Conservation (phyloP, 2,888 invertebrate species). For the Julus scanicus region DNA sequence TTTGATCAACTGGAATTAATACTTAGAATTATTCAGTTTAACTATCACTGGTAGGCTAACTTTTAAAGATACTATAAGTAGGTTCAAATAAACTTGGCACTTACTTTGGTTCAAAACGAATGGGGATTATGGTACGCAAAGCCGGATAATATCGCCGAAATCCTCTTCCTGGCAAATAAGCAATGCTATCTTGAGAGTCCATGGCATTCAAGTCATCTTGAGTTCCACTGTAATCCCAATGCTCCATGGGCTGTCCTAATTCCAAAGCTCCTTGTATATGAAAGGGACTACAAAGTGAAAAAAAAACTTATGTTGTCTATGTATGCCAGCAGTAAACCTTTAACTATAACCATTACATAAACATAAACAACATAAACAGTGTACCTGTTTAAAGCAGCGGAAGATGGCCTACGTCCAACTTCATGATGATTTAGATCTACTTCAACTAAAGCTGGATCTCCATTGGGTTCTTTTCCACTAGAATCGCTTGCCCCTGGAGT, state of each 20-base stretch:
- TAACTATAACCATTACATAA: neutral
- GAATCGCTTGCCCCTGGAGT: slow-evolving; percentile 15
- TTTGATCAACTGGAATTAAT: neutral
- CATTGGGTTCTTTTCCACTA: neutral
- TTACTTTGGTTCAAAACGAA: slow-evolving; percentile 51
- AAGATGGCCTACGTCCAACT: slow-evolving; percentile 48
- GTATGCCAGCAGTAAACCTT: neutral
- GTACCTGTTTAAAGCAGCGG: slow-evolving; percentile 51
- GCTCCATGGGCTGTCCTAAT: slow-evolving; percentile 41
- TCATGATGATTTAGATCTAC: slow-evolving; percentile 40
- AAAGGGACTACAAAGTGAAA: slow-evolving; percentile 50
- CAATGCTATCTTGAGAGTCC: slow-evolving; percentile 41
- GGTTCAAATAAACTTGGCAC: neutral
- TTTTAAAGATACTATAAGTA: neutral
- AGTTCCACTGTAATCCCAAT: slow-evolving; percentile 50
- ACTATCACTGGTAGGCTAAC: too few relatives aligned
- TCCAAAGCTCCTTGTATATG: slow-evolving; percentile 52
- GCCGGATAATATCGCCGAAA: slow-evolving; percentile 54
- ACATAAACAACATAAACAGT: neutral
- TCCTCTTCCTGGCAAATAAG: slow-evolving; percentile 32
- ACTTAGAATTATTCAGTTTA: too few relatives aligned
- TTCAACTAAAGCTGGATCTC: slow-evolving; percentile 27
- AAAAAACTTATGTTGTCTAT: neutral
- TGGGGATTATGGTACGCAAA: slow-evolving; percentile 48
- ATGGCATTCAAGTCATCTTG: slow-evolving; percentile 32